These are phyloP conservation scores for Dynastes hyllus DNA, from an alignment of 2,888 invertebrate genomes.

Conservation along the genomic window DNA sequence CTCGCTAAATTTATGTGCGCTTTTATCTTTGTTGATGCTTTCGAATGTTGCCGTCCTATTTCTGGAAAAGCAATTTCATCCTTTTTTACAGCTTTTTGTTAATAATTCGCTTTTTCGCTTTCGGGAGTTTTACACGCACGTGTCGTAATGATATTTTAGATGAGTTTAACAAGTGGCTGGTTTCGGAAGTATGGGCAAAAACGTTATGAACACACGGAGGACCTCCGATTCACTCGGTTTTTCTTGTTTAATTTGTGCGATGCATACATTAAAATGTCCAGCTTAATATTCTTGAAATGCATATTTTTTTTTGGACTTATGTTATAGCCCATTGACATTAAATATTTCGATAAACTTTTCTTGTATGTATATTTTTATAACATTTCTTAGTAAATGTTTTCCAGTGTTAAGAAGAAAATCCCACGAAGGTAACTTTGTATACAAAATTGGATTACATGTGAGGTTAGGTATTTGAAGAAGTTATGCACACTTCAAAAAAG, in stretches of 20 bases:
- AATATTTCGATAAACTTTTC: no score
- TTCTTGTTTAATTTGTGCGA: slow-evolving; percentile 2
- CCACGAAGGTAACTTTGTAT: no score
- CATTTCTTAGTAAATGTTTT: no score
- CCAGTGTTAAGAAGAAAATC: no score
- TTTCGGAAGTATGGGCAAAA: not conserved
- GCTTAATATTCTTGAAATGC: not conserved
- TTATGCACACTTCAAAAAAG: no score
- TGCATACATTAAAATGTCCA: not conserved
- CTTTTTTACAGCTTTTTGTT: slow-evolving; percentile 11
- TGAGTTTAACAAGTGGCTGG: not conserved
- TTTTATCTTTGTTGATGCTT: slow-evolving; percentile 26
- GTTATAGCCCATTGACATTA: no score
- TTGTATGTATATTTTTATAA: no score
- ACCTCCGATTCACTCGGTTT: not conserved
- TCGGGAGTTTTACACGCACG: not conserved
- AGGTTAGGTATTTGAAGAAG: no score
- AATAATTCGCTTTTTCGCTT: slow-evolving; percentile 2
- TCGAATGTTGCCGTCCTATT: not conserved
- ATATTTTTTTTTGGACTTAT: no score
- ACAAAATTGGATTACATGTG: no score
- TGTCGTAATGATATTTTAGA: slow-evolving; percentile 2
- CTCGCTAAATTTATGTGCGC: slow-evolving; percentile 20
- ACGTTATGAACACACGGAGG: not conserved
- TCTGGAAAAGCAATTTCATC: slow-evolving; percentile 2